A percentile compares a stretch with the other conserved stretches of the same genome.
These are phyloP conservation scores for Corythoichthys intestinalis DNA, from an alignment of 2,113 vertebrate genomes.

Conservation along the genomic window DNA sequence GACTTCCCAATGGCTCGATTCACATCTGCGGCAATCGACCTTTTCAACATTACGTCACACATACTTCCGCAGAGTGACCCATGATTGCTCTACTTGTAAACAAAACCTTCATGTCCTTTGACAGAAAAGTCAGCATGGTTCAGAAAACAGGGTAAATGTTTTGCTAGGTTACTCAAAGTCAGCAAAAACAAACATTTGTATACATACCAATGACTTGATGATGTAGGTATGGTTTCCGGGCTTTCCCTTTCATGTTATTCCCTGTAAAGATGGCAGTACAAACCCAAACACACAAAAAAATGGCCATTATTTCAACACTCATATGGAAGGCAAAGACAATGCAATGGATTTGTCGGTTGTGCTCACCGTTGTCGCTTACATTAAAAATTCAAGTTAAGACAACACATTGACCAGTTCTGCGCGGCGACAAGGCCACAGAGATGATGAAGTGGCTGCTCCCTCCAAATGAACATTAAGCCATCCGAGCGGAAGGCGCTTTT, in stretches of 20 bases:
- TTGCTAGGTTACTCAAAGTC: background rate
- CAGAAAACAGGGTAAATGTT: background rate
- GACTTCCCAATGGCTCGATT: conserved; percentile 27
- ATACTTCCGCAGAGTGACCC: background rate
- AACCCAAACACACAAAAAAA: too few species aligned
- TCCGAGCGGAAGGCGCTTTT: conserved; percentile 87
- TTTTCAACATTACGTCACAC: background rate
- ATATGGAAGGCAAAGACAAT: background rate
- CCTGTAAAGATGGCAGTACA: too few species aligned
- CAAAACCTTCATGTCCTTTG: background rate
- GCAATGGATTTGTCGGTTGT: background rate
- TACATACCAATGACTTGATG: background rate
- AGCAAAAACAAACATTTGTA: background rate
- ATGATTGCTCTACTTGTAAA: background rate
- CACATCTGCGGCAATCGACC: background rate
- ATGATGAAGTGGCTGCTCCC: conserved; percentile 86
- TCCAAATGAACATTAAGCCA: conserved; percentile 91
- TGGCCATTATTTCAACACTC: background rate
- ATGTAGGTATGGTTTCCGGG: too few species aligned
- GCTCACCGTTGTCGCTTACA: background rate
- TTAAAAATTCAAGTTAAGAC: conserved; percentile 69
- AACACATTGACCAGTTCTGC: conserved; percentile 77
- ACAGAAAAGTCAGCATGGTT: background rate
- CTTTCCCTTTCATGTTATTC: too few species aligned
- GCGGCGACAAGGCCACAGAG: conserved; percentile 77